Base-by-base conservation (phyloP, 2,888 invertebrate genomes). In the Mythimna vitellina region DNA sequence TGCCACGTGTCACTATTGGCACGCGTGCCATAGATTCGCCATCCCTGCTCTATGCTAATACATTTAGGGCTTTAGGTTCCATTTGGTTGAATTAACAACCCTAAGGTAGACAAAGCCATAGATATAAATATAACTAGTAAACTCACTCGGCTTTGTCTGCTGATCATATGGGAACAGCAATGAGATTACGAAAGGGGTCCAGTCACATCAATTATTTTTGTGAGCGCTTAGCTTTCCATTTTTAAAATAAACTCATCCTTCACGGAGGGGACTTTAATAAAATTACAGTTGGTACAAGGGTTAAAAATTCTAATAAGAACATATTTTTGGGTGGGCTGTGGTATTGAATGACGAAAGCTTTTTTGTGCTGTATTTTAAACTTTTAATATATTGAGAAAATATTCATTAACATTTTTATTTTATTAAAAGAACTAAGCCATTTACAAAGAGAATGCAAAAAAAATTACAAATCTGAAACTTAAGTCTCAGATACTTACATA, bases 141-240 rank as follows among this genome's bases (percentile, higher is more conserved):
- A 74, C 72, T 76, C 67, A 71, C 49, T 70, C 73, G 70, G 79
- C 78, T 84, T 81, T 83, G 76, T 82, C 72, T 73, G 66, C 66
- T 78, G 77, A 82, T 70, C 79, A 75, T 78, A 76, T 82, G 73
- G 56, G 78, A 62, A 65, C 76, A 64, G 76, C 81, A 90, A 91
- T 87, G 89, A 88, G 93, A 94, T 95, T 94, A 93, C 82, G 88
- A 93, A 93, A 91, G 94, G 92, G 94, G 87, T 86, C 87, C 86
- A 83, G 85, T 87, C 86, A 82, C 93, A 94, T 95, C 94, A 95
- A 95, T 95, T 95, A 96, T 95, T 91, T 92, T 92, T 89, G 89
- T 91, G 92, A 92, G 90, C 88, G 89, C 89, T 90, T 90, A 81
- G 92, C 92, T 93, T 93, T 93, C 92, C 93, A 93, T 94, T 95